Evolutionary conservation across 2,888 invertebrate genomes (phyloP).

Genomic region (Andrena trimmerana): DNA sequence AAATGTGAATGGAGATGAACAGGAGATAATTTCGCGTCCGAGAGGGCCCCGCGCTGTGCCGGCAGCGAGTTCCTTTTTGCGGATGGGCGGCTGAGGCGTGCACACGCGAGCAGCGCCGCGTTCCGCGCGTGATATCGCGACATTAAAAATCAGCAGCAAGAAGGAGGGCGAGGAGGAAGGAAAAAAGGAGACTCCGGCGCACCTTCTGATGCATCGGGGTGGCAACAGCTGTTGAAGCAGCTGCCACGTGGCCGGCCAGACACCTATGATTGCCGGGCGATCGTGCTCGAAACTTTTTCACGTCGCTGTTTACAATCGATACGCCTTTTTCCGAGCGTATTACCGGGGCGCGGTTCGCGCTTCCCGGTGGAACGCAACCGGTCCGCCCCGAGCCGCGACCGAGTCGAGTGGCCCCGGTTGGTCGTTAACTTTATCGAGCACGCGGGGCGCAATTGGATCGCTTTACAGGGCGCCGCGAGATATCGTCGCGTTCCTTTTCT

Average conservation of each 20-base stretch:
- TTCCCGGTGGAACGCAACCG: constrained; percentile 13
- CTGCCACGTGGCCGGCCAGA: constrained; percentile 75
- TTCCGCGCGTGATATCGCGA: constrained; percentile 67
- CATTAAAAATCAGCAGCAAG: constrained; percentile 70
- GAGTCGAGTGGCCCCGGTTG: no score
- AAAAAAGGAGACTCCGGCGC: constrained; percentile 55
- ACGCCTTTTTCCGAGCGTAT: constrained; percentile 17
- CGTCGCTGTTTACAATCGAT: constrained; percentile 62
- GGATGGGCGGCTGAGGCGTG: constrained; percentile 17
- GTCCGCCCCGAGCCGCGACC: neutral
- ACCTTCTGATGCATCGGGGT: constrained; percentile 71
- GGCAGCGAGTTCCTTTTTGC: constrained; percentile 48
- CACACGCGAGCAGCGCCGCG: constrained; percentile 53
- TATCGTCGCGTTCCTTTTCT: neutral
- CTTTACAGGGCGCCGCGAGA: neutral
- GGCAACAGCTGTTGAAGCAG: constrained; percentile 80
- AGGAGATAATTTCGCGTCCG: constrained; percentile 38
- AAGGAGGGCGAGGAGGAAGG: constrained; percentile 9
- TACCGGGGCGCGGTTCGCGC: constrained; percentile 2
- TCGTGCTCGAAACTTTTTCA: constrained; percentile 59
- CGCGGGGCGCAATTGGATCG: neutral
- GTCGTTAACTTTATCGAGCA: neutral
- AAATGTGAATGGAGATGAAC: constrained; percentile 58
- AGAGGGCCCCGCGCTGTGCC: constrained; percentile 15
- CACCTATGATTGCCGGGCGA: constrained; percentile 68